Base-by-base conservation (phyloP, 2,113 vertebrate genomes). In the Hiodon alosoides region DNA sequence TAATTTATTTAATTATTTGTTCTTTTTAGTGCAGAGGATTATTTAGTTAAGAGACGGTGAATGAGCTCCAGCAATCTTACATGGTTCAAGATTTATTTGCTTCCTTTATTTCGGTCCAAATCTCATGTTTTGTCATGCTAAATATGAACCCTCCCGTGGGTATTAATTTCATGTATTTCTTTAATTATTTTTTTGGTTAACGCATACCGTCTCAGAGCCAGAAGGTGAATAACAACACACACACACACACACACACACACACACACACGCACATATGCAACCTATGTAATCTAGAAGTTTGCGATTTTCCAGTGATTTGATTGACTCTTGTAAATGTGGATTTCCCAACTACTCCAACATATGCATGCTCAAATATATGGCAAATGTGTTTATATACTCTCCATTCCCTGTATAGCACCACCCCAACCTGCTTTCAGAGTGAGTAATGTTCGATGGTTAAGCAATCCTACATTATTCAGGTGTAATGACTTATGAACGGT, bases 181-280 rank as follows among this genome's bases (percentile, higher is more conserved):
- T 31, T 31, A n/a, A 54, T 14, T 13, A 73, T 54, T 52, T 52
- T 13, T 50, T 54, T 54, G 46, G 60, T 31, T 46, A 3, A 16
- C n/a, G 16, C 11, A 10, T 48, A n/a, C 58, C 14, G 57, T 46
- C 55, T 14, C 55, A 48, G 51, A 64, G 72, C 5, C n/a, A 50
- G n/a, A 65, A 65, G 61, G 60, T 53, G 51, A 65, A 55, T n/a
- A 64, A 65, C 17, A 67, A 71, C 58, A 57, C 65, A 59, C 67
- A 66, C 67, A 78, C 72, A 7, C n/a, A 47, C 59, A 54, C 46
- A 60, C 70, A 73, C 71, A 68, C 64, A 54, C 54, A 54, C 61
- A 67, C 61, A 55, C 52, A 47, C 3, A 69, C 61, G 4, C 67
- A 58, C 58, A 13, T 52, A 16, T 8, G 10, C 60, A 17, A 16